Evolutionary conservation across 2,797 vertebrate species (phyloP), one percentile per base, ranked within the genome.

Genomic region (Propithecus perrieri): DNA sequence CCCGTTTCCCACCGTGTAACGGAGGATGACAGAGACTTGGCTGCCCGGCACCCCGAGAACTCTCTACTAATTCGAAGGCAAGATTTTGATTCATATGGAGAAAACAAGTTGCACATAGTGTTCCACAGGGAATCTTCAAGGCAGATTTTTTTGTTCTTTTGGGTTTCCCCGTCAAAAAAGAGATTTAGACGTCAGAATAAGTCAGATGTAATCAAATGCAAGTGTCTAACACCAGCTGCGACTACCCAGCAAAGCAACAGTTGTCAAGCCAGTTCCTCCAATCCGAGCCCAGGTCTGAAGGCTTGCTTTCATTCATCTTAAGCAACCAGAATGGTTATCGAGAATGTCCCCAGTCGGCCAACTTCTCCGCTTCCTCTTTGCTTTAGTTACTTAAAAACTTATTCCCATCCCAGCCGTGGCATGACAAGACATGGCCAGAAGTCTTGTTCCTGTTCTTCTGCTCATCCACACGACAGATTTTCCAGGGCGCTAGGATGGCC

Each of bases 21-120:
- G 50, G 75, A 96, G 91, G 88, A 43, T 79, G 89, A 96, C 86
- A 97, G 96, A 96, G 98, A 94, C 71, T 93, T 98, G 97, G 95
- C 96, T 97, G 30, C 33, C 17, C 43, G 57, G 0, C 0, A 65
- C 30, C 84, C 91, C 95, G 69, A 79, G 95, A 96, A 75, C 59
- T 93, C 78, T 72, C 94, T 83, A 96, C 92, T 95, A 97, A 96
- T 93, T 96, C 50, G 88, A 97, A 97, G 89, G 38, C 81, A 97
- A 97, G 65, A 97, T 98, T 97, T 94, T 93, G 72, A 97, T 96
- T 97, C 97, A 84, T 92, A 43, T 95, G 87, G 43, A 95, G 79
- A 74, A 97, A 98, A 93, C 28, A 96, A 96, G 46, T 63, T 93
- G 89, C 0, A 0, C 57, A 83, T 84, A 97, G 33, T 94, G 80